phyloP scores from a whole-genome alignment of 1,140 invertebrate genomes.

The Aphis gossypii region DNA sequence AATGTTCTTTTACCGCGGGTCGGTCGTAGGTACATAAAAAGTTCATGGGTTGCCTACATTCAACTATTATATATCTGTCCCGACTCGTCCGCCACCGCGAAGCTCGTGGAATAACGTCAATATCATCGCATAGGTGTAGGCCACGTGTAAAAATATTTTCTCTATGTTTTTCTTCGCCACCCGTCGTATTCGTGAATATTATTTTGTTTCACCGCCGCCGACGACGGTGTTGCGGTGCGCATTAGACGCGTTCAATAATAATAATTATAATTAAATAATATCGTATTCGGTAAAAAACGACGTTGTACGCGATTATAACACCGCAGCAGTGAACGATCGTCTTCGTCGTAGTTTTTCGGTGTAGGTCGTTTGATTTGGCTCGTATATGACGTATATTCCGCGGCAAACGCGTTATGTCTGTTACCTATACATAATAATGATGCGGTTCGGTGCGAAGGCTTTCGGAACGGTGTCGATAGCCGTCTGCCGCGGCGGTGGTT shows the following conservation, averaged over 20 bases:
- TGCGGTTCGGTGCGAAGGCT: neutral
- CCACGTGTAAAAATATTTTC: neutral
- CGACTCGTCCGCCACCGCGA: neutral
- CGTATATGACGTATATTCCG: too few species aligned
- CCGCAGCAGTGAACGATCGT: neutral
- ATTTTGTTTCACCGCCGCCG: neutral
- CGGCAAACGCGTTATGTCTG: too few species aligned
- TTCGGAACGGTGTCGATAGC: neutral
- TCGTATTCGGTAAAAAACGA: neutral
- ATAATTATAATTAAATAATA: neutral
- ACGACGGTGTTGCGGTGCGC: too few species aligned
- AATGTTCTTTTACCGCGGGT: neutral
- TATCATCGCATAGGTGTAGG: neutral
- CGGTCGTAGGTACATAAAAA: neutral
- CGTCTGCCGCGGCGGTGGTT: neutral
- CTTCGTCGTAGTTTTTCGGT: neutral
- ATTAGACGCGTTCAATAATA: neutral
- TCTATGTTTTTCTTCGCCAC: neutral
- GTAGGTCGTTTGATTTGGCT: neutral
- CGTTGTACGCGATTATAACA: too few species aligned
- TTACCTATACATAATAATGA: too few species aligned
- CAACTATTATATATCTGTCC: neutral
- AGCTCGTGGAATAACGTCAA: neutral
- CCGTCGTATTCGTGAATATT: neutral
- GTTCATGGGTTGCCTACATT: neutral